Evolutionary conservation across 2,888 invertebrate species (phyloP).

Genomic region (Rutpela maculata): DNA sequence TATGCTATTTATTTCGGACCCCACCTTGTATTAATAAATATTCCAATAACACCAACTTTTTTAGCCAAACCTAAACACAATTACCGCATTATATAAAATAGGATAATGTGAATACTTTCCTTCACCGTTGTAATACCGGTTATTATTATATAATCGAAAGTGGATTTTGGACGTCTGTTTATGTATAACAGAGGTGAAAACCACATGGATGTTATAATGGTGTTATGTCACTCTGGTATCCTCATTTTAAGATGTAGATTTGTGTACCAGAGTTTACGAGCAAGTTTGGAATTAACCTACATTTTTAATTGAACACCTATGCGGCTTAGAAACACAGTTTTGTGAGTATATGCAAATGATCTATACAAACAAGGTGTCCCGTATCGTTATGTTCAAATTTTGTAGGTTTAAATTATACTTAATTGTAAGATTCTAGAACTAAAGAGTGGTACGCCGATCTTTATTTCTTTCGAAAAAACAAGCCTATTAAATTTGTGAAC

Average conservation of each 20-base stretch:
- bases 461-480: too few relatives aligned
- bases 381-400: too few relatives aligned
- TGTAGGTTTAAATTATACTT: too few relatives aligned
- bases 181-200: constrained; percentile 21
- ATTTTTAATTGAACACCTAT: background rate
- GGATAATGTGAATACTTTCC: constrained; percentile 21
- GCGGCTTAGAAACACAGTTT: too few relatives aligned
- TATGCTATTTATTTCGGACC: too few relatives aligned
- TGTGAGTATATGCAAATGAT: too few relatives aligned
- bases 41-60: background rate
- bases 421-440: too few relatives aligned
- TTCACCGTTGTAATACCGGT: constrained; percentile 23
- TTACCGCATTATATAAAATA: constrained; percentile 7
- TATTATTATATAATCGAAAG: constrained; percentile 21
- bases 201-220: constrained; percentile 3
- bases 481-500: too few relatives aligned
- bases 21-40: too few relatives aligned
- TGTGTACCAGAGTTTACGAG: background rate
- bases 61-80: background rate
- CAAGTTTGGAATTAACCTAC: background rate
- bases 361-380: too few relatives aligned
- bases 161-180: constrained; percentile 17
- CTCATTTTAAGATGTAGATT: constrained; percentile 10
- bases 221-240: constrained; percentile 10
- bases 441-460: too few relatives aligned